These are phyloP conservation scores for Gymnorhina tibicen DNA, from an alignment of 2,113 vertebrate species.

Conservation along the genomic window DNA sequence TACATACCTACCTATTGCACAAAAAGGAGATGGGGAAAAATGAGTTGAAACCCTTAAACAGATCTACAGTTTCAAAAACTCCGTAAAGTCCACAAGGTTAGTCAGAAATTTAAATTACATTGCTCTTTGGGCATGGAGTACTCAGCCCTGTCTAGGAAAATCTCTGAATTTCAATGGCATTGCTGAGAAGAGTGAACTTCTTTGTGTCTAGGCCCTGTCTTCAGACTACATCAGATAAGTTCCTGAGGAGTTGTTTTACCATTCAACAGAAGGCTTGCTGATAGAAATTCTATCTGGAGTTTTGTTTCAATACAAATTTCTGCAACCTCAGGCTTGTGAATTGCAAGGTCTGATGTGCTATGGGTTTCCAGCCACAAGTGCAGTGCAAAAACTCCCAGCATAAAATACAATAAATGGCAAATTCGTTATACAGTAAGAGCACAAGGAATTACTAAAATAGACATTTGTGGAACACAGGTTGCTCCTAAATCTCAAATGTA, in stretches of 20 bases:
- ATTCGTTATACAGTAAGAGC: background rate
- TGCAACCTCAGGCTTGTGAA: background rate
- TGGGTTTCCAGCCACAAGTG: background rate
- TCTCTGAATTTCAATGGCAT: background rate
- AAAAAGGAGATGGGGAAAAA: background rate
- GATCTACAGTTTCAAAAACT: background rate
- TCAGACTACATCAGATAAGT: background rate
- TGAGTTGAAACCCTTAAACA: background rate
- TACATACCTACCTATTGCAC: background rate
- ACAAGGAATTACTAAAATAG: background rate
- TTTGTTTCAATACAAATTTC: background rate
- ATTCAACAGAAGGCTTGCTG: background rate
- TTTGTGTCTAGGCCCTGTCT: background rate
- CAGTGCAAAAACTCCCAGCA: background rate
- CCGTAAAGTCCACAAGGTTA: background rate
- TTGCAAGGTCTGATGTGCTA: background rate
- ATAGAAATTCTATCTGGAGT: background rate
- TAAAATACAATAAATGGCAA: background rate
- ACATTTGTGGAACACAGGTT: background rate
- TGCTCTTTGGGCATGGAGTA: background rate
- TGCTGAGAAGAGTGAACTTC: background rate
- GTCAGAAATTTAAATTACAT: background rate
- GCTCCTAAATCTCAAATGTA: background rate
- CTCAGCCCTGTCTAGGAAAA: background rate
- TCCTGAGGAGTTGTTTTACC: background rate